These are phyloP conservation scores for Bagarius yarrelli DNA, from an alignment of 2,113 vertebrate species.

Conservation along the genomic window DNA sequence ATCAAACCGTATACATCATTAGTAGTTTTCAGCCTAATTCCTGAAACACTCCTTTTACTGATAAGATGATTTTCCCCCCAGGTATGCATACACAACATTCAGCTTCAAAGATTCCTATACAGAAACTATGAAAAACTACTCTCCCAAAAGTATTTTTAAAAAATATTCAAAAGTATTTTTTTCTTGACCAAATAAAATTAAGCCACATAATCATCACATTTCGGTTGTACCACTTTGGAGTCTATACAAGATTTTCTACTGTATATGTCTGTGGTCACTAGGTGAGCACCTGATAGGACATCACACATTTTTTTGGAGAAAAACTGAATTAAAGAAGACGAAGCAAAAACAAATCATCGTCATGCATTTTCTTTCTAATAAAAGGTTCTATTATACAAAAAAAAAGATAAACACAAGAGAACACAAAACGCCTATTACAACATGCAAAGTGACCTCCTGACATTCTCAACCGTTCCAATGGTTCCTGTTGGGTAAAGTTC, in stretches of 20 bases:
- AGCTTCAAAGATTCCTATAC: neutral
- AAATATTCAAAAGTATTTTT: no score
- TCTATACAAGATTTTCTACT: conserved; percentile 46
- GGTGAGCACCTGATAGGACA: conserved; percentile 56
- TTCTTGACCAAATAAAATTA: neutral
- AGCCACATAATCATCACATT: conserved; percentile 3
- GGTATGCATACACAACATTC: conserved; percentile 25
- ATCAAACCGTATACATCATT: conserved; percentile 61
- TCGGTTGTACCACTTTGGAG: conserved; percentile 26
- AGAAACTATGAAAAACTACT: neutral
- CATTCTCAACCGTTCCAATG: conserved; percentile 24
- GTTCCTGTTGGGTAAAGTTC: conserved; percentile 27
- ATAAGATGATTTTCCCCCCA: neutral
- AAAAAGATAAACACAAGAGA: conserved; percentile 3
- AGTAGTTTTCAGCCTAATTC: conserved; percentile 8
- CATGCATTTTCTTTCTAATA: conserved; percentile 66
- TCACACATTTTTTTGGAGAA: conserved; percentile 64
- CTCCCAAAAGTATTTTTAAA: neutral
- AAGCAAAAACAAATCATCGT: conserved; percentile 57
- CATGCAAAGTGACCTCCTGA: conserved; percentile 30
- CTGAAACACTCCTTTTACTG: neutral
- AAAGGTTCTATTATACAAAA: conserved; percentile 62
- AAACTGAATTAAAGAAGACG: conserved; percentile 65
- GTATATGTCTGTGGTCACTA: conserved; percentile 54
- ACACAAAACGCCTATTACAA: conserved; percentile 31